phyloP scores from a whole-genome alignment of 2,113 vertebrate genomes.

The Mastomys coucha region DNA sequence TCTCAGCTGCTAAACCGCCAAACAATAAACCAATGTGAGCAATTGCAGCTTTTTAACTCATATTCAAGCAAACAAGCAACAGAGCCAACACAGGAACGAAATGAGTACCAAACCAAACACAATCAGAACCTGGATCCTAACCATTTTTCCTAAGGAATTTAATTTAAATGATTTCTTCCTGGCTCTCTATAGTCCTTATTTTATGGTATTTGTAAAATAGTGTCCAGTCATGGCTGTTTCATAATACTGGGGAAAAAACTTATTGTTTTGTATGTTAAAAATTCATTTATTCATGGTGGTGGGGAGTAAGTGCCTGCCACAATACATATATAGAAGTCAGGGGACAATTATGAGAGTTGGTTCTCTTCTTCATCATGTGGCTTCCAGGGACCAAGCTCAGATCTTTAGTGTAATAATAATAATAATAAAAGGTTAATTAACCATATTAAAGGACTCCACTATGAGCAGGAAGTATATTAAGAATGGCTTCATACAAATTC shows the following conservation, averaged over 20 bases:
- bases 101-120: neutral
- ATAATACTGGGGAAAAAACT: neutral
- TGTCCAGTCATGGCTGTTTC: neutral
- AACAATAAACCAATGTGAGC: neutral
- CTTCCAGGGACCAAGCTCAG: neutral
- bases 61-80: neutral
- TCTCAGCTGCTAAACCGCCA: neutral
- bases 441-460: neutral
- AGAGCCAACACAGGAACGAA: neutral
- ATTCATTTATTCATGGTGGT: no score
- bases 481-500: neutral
- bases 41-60: neutral
- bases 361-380: neutral
- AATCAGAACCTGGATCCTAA: neutral
- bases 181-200: neutral
- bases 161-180: neutral
- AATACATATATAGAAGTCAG: neutral
- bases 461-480: neutral
- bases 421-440: neutral
- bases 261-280: no score
- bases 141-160: neutral
- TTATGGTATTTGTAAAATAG: conserved; percentile 20
- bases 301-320: neutral
- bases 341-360: neutral
- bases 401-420: neutral